Evolutionary conservation across 2,113 vertebrate genomes (phyloP), one percentile per base, ranked within the genome.

Genomic region (Hepsetus odoe): DNA sequence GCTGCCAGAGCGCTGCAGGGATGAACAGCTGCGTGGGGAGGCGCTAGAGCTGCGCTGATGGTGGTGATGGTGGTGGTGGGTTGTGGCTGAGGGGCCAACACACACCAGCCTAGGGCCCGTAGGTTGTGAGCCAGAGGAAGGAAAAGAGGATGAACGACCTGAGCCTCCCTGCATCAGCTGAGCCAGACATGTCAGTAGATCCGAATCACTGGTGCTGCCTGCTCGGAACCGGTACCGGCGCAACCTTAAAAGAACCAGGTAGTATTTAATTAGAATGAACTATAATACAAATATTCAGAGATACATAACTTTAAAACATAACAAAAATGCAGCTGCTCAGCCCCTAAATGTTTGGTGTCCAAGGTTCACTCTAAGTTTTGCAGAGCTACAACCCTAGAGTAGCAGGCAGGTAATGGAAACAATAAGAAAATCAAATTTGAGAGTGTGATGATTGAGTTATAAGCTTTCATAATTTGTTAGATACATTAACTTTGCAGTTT

Each of bases 121-220:
- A n/a, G 86, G 85, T 77, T 87, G 89, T 4, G 89, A 80, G 64
- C 87, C 87, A 81, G 88, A 94, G 90, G 76, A 92, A 91, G 91
- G 94, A 90, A 89, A 95, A 77, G 82, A 93, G 87, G 91, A 95
- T 92, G 92, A 91, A 65, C 94, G 94, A 88, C 94, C 84, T 3
- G 76, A 92, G 88, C 94, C 92, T 40, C 95, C 94, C 73, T 97
- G 95, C 88, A 99, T 94, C 89, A 99, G 95, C 90, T 98, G 96
- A 88, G 98, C 96, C 85, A 99, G 94, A 77, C 95, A 97, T 58
- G 94, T 94, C 85, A 99, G 94, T 79, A 99, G 95, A 89, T 99
- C 97, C 5, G 96, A 96, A 88, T 99, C 96, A 4, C 96, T 95
- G 89, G 87, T 96, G 91, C 97, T 97, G 82, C 94, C 94, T 12